Conservation (phyloP, 2,113 vertebrate species). For the Amblyopsis rosae region DNA sequence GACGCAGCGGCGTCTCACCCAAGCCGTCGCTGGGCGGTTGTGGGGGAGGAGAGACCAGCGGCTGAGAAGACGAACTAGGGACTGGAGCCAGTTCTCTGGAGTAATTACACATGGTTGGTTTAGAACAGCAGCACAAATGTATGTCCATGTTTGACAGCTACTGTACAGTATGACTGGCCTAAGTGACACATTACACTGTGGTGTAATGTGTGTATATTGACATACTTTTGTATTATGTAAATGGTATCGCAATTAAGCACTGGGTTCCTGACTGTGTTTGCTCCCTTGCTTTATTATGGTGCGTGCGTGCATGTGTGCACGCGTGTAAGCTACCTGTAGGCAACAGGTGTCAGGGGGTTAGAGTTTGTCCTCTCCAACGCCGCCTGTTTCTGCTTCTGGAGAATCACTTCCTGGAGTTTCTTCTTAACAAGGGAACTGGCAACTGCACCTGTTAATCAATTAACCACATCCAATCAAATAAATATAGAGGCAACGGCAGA, state of each 20-base stretch:
- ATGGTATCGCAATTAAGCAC: too few species aligned
- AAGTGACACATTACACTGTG: neutral
- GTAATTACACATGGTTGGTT: neutral
- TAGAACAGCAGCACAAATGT: neutral
- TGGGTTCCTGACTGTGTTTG: constrained; percentile 61
- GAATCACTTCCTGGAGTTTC: constrained; percentile 89
- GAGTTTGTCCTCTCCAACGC: constrained; percentile 86
- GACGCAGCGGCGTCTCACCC: constrained; percentile 84
- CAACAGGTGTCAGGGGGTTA: constrained; percentile 71
- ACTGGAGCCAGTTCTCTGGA: constrained; percentile 84
- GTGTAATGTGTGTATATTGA: too few species aligned
- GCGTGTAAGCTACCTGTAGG: constrained; percentile 79
- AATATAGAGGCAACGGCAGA: neutral
- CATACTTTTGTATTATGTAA: too few species aligned
- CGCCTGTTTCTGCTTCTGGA: constrained; percentile 88
- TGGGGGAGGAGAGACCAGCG: constrained; percentile 75
- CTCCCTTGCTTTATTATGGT: neutral
- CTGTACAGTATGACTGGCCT: neutral
- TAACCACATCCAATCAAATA: constrained; percentile 8
- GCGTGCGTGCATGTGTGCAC: neutral
- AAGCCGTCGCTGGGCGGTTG: constrained; percentile 75
- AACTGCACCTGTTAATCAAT: constrained; percentile 80
- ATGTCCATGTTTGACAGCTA: neutral
- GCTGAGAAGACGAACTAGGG: constrained; percentile 72
- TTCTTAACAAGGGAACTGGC: constrained; percentile 90